A percentile compares a stretch with the other conserved stretches of the same genome.
These are phyloP conservation scores for Stenurella melanura DNA, from an alignment of 2,888 invertebrate species.

Conservation along the genomic window DNA sequence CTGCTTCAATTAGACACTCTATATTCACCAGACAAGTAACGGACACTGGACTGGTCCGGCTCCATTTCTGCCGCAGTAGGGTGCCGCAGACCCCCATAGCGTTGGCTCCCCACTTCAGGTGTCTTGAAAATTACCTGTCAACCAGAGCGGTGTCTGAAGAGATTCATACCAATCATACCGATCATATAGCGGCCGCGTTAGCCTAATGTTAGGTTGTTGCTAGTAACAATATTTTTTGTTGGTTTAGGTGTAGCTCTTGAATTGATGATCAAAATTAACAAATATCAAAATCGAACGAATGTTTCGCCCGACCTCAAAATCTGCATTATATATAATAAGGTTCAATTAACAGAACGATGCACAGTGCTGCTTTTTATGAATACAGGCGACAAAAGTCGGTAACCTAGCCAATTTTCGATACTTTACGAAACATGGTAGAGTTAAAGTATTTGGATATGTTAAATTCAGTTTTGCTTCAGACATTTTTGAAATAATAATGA, in stretches of 20 bases:
- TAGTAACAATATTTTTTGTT: slow-evolving; percentile 17
- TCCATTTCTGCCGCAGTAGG: slow-evolving; percentile 66
- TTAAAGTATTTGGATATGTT: no score
- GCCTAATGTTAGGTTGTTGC: slow-evolving; percentile 15
- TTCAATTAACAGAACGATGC: no score
- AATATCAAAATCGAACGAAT: no score
- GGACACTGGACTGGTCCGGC: slow-evolving; percentile 61
- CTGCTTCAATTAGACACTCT: slow-evolving; percentile 55
- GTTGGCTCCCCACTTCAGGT: slow-evolving; percentile 61
- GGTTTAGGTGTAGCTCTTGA: neutral
- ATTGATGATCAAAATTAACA: neutral
- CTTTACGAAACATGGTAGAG: no score
- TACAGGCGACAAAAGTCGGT: no score
- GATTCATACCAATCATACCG: slow-evolving; percentile 51
- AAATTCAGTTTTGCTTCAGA: no score
- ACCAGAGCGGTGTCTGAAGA: slow-evolving; percentile 66
- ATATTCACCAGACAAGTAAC: slow-evolving; percentile 59
- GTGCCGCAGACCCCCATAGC: slow-evolving; percentile 58
- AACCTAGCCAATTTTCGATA: no score
- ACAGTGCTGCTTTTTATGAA: no score
- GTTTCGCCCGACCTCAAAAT: no score
- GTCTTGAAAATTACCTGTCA: slow-evolving; percentile 71
- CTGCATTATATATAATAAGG: no score
- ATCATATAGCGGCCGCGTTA: slow-evolving; percentile 42
- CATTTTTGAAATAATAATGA: no score